A percentile compares a stretch with the other conserved stretches of the same genome.
Evolutionary conservation across 2,797 vertebrate species (phyloP).

Genomic region (Pseudochirops corinnae): DNA sequence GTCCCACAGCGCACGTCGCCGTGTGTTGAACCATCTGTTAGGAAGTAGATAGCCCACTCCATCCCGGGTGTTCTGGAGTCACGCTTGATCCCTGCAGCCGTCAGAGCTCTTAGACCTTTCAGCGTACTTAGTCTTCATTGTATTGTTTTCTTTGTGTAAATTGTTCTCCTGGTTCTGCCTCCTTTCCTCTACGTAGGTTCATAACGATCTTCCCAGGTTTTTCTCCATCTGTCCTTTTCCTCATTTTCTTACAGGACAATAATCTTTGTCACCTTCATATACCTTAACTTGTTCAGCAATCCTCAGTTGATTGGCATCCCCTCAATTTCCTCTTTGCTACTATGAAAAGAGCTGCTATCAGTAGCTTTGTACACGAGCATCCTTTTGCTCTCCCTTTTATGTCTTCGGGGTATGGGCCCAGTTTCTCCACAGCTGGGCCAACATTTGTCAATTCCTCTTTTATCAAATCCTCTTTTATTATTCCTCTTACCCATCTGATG

Average conservation of each 20-base stretch:
- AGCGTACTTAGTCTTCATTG: no score
- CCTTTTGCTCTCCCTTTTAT: neutral
- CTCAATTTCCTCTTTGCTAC: neutral
- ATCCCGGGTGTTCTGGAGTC: neutral
- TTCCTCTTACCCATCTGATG: neutral
- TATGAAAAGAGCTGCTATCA: neutral
- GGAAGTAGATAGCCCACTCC: no score
- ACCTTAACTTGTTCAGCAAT: neutral
- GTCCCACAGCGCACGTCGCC: no score
- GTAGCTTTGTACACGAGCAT: no score
- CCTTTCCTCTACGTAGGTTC: no score
- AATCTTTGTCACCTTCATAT: neutral
- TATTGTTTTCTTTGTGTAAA: neutral
- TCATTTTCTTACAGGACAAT: no score
- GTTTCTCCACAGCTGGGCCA: neutral
- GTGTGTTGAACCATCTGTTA: neutral
- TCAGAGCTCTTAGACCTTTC: no score
- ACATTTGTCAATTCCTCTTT: neutral
- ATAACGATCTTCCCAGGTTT: no score
- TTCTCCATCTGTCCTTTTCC: no score
- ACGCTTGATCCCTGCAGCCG: rapidly evolving
- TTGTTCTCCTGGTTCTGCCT: neutral
- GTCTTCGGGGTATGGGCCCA: neutral
- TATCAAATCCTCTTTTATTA: no score
- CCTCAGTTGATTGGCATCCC: no score